Evolutionary conservation across 2,888 invertebrate species (phyloP).

Genomic region (Hemistola chrysoprasaria): DNA sequence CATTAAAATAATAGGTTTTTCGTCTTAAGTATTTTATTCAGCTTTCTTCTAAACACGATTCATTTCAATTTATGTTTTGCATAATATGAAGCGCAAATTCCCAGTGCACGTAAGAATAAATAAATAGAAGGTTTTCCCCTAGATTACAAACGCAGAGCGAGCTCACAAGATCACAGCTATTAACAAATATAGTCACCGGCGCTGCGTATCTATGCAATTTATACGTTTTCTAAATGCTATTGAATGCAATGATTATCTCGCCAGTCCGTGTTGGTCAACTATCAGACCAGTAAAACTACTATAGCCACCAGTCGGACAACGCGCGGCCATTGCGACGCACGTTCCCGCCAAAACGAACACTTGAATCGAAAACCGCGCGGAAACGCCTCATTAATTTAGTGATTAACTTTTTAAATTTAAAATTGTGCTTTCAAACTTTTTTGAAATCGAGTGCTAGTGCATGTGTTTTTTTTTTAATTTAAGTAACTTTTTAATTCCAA

Average conservation of each 20-base stretch:
- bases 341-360: conserved; percentile 38
- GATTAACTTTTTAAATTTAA: conserved; percentile 27
- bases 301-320: conserved; percentile 55
- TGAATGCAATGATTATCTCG: conserved; percentile 53
- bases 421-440: conserved; percentile 36
- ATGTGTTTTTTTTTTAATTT: conserved; percentile 38
- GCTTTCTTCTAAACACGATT: too few species aligned
- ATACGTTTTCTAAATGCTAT: conserved; percentile 73
- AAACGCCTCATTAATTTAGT: conserved; percentile 40
- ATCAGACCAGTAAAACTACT: conserved; percentile 13
- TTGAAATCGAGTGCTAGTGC: conserved; percentile 38
- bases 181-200: conserved; percentile 41
- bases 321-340: conserved; percentile 45
- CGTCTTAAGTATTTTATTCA: too few species aligned
- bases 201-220: conserved; percentile 57
- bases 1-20: too few species aligned
- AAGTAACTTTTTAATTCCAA: conserved; percentile 17
- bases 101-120: too few species aligned
- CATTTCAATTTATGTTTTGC: too few species aligned
- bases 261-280: conserved; percentile 35
- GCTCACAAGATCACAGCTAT: conserved; percentile 15
- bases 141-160: conserved; percentile 2
- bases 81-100: too few species aligned
- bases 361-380: conserved; percentile 33
- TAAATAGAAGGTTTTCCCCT: too few species aligned